Evolutionary conservation across 2,113 vertebrate species (phyloP), one percentile per base, ranked within the genome.

Genomic region (Brevimyrus niger): DNA sequence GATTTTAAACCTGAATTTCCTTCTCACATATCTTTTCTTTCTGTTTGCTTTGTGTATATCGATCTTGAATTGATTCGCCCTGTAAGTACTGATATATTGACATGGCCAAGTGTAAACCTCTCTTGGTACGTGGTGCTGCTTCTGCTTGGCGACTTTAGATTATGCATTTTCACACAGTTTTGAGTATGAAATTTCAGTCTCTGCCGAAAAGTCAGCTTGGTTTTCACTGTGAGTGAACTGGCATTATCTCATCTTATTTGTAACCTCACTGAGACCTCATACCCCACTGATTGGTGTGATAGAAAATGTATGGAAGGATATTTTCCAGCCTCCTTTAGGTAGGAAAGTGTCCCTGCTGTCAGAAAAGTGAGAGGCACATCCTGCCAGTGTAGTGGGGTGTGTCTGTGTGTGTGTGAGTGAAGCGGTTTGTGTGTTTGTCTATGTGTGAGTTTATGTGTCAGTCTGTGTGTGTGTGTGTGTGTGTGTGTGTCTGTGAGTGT

Each of bases 11-110:
- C 15, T 13, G 19, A 84, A 84, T 46, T n/a, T 84, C 23, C 5
- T 84, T n/a, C 80, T n/a, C 80, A 23, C 4, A 9, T n/a, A 47
- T 47, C 3, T 84, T 21, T 15, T 86, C 21, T 47, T 53, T 86
- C 27, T 86, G 23, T 35, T 53, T 53, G 44, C 47, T 53, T 51
- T 50, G 46, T 92, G 93, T 93, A 91, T 88, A 90, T 65, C 58
- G 90, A 92, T 13, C 83, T 50, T 50, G 4, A 58, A 89, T 50
- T 15, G 19, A 69, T 58, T 19, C 11, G 8, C 19, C 65, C 15
- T 82, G 19, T 46, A 82, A 42, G 31, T 82, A 44, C 42, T 0
- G 38, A 6, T 3, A 19, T 82, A 44, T 46, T 83, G 42, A 83
- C 44, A 44, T 46, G 38, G 35, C 69, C 15, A 76, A 38, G 69